phyloP scores from a whole-genome alignment of 2,113 vertebrate genomes.

The Capra hircus region DNA sequence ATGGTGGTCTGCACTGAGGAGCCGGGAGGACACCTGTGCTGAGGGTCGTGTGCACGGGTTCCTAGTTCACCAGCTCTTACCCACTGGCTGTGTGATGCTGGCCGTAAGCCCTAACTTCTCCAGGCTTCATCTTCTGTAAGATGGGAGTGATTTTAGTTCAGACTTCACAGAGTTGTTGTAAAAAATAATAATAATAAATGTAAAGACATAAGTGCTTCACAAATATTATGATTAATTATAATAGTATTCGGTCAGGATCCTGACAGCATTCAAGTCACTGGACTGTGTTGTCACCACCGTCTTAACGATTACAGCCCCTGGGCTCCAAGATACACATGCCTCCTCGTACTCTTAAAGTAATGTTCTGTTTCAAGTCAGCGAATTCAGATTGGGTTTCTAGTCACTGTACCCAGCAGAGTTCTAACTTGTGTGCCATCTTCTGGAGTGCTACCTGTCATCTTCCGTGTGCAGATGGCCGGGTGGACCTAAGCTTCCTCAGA shows the following conservation, averaged over 20 bases:
- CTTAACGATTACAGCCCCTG: neutral
- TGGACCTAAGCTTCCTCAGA: neutral
- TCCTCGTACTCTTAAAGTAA: neutral
- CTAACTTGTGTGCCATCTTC: neutral
- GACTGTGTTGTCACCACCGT: neutral
- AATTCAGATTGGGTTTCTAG: neutral
- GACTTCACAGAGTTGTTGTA: neutral
- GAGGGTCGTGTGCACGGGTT: fast-evolving
- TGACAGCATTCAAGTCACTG: neutral
- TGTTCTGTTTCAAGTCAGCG: neutral
- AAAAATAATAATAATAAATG: neutral
- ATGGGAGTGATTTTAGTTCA: neutral
- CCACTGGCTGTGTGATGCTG: neutral
- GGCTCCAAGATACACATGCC: neutral
- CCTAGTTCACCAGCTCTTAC: neutral
- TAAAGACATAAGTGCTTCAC: neutral
- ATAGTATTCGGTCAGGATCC: neutral
- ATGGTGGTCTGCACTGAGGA: fast-evolving
- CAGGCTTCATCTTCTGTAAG: neutral
- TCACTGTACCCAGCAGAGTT: neutral
- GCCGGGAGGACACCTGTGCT: fast-evolving
- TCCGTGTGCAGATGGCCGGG: neutral
- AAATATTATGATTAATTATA: neutral
- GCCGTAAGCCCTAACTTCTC: neutral
- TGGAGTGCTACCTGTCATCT: neutral